Percentiles rank a stretch among this genome's conserved stretches.
These are phyloP conservation scores for Patagioenas fasciata DNA, from an alignment of 2,113 vertebrate genomes.

Conservation along the genomic window DNA sequence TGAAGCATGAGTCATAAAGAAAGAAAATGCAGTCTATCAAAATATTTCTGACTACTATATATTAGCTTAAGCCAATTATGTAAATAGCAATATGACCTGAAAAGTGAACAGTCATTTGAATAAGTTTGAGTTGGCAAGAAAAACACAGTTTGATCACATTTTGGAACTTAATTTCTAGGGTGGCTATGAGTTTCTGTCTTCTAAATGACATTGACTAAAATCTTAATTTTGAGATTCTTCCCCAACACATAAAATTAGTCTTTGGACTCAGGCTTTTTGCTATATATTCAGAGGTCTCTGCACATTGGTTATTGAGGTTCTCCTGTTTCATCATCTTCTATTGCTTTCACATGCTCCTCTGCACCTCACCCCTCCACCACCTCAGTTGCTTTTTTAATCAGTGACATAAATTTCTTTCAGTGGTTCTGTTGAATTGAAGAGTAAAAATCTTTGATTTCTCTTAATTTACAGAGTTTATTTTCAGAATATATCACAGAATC, in stretches of 20 bases:
- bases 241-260: neutral
- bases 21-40: conserved; percentile 46
- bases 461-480: neutral
- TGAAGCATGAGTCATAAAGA: conserved; percentile 63
- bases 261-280: neutral
- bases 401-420: neutral
- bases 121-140: neutral
- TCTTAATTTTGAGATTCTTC: neutral
- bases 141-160: neutral
- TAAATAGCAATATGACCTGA: conserved; percentile 40
- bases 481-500: neutral
- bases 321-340: neutral
- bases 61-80: conserved; percentile 44
- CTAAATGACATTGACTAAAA: conserved; percentile 10
- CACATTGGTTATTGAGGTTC: neutral
- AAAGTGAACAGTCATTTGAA: conserved; percentile 29
- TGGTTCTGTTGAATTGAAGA: neutral
- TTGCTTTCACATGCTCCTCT: neutral
- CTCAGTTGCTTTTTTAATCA: neutral
- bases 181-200: neutral
- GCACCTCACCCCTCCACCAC: accelerated
- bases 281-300: neutral
- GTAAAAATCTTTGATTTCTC: neutral
- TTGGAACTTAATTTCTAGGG: neutral
- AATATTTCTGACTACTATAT: conserved; percentile 50